Base-by-base conservation (phyloP, 1,140 invertebrate genomes). In the Pantala flavescens region DNA sequence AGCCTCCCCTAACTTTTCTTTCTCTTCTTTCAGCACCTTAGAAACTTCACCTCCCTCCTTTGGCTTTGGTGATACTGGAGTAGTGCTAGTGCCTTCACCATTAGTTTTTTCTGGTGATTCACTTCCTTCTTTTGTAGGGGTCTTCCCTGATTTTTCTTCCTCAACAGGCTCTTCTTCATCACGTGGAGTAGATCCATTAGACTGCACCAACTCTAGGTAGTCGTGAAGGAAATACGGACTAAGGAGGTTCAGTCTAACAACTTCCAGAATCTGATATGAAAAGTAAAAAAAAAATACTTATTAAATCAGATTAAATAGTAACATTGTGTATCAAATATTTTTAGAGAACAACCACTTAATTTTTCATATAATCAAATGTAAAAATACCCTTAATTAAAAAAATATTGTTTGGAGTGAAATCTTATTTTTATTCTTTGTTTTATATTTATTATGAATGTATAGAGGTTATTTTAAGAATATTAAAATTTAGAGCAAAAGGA, bases 191-290 rank as follows among this genome's bases (percentile, higher is more conserved):
- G n/a, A 19, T 16, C 24, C 79, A 73, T 36, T 36, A 11, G 16
- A 63, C 12, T 63, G 49, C 16, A 63, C 49, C 12, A 78, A 81
- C 76, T 85, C 84, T 21, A 88, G 85, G 77, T 81, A 82, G 79
- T 88, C 87, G 79, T 86, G 83, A 70, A 88, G 82, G 79, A 86
- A 88, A 78, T 88, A 88, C 0, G 87, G 87, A 76, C 83, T 86
- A 63, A 88, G 80, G 71, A 86, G 82, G 21, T 86, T 85, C 77
- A 88, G 81, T 28, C 87, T 79, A 11, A 88, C 85, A 79, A 85
- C 84, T 75, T 84, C 84, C 77, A 88, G 80, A 42, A 88, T 83
- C 80, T 84, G 75, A 10, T 73, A 73, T 71, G 77, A 72, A 75
- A 75, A 42, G 19, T 73, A 72, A 11, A 55, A 24, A 55, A 19